Evolutionary conservation across 2,113 vertebrate genomes (phyloP).

Genomic region (Nesoenas mayeri): DNA sequence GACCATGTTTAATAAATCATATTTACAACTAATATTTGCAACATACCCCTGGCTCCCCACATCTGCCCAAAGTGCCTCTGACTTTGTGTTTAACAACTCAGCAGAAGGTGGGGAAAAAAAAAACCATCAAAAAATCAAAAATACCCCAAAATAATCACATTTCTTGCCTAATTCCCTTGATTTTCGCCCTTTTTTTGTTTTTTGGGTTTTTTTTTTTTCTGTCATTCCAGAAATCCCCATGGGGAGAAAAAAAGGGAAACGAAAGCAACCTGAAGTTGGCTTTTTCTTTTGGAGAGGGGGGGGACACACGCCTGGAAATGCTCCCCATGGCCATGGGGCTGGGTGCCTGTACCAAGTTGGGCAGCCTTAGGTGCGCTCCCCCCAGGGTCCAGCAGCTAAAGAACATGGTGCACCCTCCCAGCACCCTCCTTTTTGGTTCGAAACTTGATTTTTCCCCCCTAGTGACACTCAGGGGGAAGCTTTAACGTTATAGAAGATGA

Average conservation of each 20-base stretch:
- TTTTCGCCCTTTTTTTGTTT: background rate
- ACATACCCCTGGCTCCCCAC: background rate
- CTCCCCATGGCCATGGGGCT: background rate
- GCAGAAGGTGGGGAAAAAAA: background rate
- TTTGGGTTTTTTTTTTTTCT: background rate
- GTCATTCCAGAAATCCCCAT: background rate
- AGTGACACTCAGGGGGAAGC: slow-evolving; percentile 74
- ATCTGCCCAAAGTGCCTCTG: background rate
- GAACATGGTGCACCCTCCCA: slow-evolving; percentile 42
- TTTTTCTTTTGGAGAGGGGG: background rate
- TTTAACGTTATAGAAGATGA: slow-evolving; percentile 75
- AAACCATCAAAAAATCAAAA: background rate
- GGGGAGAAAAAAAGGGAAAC: background rate
- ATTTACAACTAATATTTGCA: background rate
- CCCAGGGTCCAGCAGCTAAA: slow-evolving; percentile 1
- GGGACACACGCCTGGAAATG: background rate
- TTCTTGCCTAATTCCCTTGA: background rate
- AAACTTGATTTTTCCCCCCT: slow-evolving; percentile 68
- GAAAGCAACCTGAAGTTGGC: background rate
- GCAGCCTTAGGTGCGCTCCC: background rate
- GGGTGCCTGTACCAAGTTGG: background rate
- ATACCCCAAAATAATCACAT: background rate
- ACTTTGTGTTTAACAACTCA: background rate
- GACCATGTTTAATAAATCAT: no score
- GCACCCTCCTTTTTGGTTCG: slow-evolving; percentile 46